Evolutionary conservation across 2,113 vertebrate genomes (phyloP).

Genomic region (Hyperoodon ampullatus): DNA sequence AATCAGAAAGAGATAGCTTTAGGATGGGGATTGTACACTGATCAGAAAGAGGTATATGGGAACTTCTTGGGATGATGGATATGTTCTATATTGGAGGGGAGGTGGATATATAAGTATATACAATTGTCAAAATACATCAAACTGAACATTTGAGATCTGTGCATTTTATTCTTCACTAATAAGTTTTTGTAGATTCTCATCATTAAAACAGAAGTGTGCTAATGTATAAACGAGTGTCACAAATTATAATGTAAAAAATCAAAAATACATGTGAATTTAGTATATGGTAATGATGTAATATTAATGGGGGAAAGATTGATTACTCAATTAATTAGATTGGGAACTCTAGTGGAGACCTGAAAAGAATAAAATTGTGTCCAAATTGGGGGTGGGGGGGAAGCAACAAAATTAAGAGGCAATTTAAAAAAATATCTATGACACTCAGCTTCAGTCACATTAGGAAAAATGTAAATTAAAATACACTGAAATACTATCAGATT

Average conservation of each 20-base stretch:
- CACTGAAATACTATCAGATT: not conserved
- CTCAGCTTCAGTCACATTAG: not conserved
- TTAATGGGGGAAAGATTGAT: not conserved
- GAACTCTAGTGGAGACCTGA: not conserved
- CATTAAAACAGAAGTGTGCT: not conserved
- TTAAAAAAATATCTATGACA: not conserved
- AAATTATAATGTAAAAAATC: not conserved
- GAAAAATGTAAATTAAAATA: not conserved
- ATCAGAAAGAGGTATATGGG: not conserved
- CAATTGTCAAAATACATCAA: not conserved
- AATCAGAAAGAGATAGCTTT: not conserved
- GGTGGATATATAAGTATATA: not conserved
- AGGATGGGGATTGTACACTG: not conserved
- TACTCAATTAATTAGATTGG: not conserved
- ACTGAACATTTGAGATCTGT: not conserved
- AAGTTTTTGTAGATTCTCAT: not conserved
- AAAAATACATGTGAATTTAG: not conserved
- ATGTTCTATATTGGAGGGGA: not conserved
- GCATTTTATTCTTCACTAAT: not conserved
- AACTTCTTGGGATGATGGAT: not conserved
- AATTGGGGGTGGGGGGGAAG: not conserved
- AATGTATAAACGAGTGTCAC: not conserved
- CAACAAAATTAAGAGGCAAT: not conserved
- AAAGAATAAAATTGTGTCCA: not conserved
- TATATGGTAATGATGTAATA: not conserved